Evolutionary conservation across 2,113 vertebrate species (phyloP).

Genomic region (Uropsilus gracilis): DNA sequence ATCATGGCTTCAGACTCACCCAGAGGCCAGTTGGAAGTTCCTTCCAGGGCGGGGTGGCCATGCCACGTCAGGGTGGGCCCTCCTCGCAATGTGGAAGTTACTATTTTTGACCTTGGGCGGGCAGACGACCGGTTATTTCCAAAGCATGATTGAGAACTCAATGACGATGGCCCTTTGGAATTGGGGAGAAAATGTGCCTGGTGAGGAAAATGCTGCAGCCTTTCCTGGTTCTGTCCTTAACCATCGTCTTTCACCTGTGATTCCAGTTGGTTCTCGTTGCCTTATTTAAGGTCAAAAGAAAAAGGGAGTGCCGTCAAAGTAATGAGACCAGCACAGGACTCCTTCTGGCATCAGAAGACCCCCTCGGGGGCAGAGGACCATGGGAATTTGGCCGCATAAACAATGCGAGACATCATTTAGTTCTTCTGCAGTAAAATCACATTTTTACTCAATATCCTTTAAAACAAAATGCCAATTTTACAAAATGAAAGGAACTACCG

Average conservation of each 20-base stretch:
- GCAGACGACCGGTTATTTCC: constrained; percentile 27
- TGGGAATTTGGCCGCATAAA: not conserved
- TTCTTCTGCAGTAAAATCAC: constrained; percentile 18
- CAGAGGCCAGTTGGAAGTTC: not conserved
- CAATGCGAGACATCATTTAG: not conserved
- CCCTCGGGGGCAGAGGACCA: not conserved
- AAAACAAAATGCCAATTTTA: constrained; percentile 39
- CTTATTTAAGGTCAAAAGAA: not conserved
- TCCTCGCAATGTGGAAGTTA: not conserved
- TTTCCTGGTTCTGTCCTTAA: not conserved
- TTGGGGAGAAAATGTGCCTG: no score
- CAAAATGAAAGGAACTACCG: constrained; percentile 23
- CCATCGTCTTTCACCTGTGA: not conserved
- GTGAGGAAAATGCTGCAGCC: not conserved
- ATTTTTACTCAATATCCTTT: constrained; percentile 22
- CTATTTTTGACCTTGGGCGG: constrained; percentile 34
- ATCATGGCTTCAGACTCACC: constrained; percentile 34
- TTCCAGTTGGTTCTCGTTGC: not conserved
- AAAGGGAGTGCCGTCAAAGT: not conserved
- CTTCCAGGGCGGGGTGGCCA: not conserved
- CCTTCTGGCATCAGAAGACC: constrained; percentile 14
- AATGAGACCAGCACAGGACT: not conserved
- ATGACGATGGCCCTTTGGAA: not conserved
- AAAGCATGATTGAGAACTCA: not conserved
- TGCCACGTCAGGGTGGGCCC: not conserved